A percentile compares a stretch with the other conserved stretches of the same genome.
These are phyloP conservation scores for Tromatobia lineatoria DNA, from an alignment of 2,888 invertebrate genomes.

Conservation along the genomic window DNA sequence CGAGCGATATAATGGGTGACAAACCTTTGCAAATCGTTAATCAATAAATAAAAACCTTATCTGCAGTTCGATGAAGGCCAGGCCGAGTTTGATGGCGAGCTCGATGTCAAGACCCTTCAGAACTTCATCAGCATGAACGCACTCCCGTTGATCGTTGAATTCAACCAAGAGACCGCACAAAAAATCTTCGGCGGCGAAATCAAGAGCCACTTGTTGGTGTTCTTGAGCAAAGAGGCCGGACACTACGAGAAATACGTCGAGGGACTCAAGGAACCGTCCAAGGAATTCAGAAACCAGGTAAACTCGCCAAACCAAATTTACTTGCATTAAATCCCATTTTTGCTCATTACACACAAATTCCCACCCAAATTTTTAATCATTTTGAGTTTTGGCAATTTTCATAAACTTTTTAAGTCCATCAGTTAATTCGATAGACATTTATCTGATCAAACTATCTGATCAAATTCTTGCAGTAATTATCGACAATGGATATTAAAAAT, in stretches of 20 bases:
- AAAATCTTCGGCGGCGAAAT: constrained; percentile 99
- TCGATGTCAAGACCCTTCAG: constrained; percentile 90
- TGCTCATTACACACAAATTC: too few species aligned
- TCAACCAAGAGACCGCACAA: constrained; percentile 98
- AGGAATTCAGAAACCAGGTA: constrained; percentile 94
- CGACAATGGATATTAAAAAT: too few species aligned
- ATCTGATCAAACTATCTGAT: too few species aligned
- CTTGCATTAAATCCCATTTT: not conserved
- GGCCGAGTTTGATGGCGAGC: constrained; percentile 90
- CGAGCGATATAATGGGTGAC: not conserved
- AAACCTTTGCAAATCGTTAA: not conserved
- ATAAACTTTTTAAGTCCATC: too few species aligned
- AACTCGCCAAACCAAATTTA: constrained; percentile 35
- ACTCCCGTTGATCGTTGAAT: constrained; percentile 97
- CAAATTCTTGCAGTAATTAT: too few species aligned
- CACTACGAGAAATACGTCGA: constrained; percentile 93
- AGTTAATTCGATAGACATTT: too few species aligned
- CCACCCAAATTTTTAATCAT: too few species aligned
- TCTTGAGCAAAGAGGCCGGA: constrained; percentile 96
- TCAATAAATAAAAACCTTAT: constrained; percentile 47
- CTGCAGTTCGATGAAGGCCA: constrained; percentile 94
- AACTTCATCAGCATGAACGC: constrained; percentile 94
- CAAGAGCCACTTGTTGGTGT: constrained; percentile 98
- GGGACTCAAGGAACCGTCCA: constrained; percentile 93
- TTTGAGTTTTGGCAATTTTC: too few species aligned